Evolutionary conservation across 2,888 invertebrate species (phyloP).

Genomic region (Omphaloscelis lunosa): DNA sequence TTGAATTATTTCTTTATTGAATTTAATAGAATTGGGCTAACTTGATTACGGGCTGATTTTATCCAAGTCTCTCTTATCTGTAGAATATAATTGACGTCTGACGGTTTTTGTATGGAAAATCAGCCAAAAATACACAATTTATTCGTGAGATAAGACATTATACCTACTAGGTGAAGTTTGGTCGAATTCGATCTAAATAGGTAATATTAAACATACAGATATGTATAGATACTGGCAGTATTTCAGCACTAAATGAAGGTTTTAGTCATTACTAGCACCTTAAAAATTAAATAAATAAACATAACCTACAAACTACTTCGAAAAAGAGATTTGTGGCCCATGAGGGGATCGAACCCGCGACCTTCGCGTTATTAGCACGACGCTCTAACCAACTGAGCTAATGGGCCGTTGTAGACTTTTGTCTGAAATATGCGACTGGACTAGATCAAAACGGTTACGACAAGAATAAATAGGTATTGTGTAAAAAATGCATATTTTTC

Average conservation of each 20-base stretch:
- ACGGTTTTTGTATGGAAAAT: not conserved
- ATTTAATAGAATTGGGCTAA: too few species aligned
- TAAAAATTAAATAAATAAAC: too few species aligned
- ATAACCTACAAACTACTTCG: not conserved
- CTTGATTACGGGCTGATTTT: too few species aligned
- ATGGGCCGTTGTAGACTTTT: slow-evolving; percentile 16
- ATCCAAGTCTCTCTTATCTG: not conserved
- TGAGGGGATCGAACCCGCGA: slow-evolving; percentile 65
- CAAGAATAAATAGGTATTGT: too few species aligned
- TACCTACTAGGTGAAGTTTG: not conserved
- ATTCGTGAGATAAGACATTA: too few species aligned
- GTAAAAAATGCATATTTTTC: too few species aligned
- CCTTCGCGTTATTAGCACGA: slow-evolving; percentile 62
- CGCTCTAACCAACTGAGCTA: slow-evolving; percentile 62
- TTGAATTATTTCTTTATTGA: too few species aligned
- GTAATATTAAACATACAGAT: too few species aligned
- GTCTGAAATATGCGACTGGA: not conserved
- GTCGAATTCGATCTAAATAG: not conserved
- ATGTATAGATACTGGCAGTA: not conserved
- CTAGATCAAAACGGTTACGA: not conserved
- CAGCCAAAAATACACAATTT: not conserved
- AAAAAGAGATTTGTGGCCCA: slow-evolving; percentile 39
- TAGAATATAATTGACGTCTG: not conserved
- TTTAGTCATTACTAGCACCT: not conserved
- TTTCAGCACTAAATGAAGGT: not conserved